phyloP scores from a whole-genome alignment of 2,113 vertebrate species.

The Todiramphus chloris region DNA sequence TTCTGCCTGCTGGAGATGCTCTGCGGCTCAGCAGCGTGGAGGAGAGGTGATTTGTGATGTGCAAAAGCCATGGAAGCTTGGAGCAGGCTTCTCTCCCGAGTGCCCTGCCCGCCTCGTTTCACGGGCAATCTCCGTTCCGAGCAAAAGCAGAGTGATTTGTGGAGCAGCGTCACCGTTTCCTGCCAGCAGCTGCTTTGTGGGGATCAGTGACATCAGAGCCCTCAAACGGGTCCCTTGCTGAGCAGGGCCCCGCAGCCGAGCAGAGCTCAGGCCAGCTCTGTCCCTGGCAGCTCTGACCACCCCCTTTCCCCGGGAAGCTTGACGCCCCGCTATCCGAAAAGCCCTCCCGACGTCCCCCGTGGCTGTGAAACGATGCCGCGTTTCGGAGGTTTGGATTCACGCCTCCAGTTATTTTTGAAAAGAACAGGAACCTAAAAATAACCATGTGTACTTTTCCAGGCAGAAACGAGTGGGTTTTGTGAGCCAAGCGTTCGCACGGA shows the following conservation, averaged over 20 bases:
- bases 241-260: background rate
- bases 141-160: background rate
- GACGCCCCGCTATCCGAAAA: constrained; percentile 38
- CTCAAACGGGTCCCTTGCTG: background rate
- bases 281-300: background rate
- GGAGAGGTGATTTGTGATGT: background rate
- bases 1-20: background rate
- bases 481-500: constrained; percentile 44
- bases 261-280: background rate
- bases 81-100: background rate
- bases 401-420: constrained; percentile 55
- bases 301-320: constrained; percentile 19
- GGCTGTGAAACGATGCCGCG: constrained; percentile 53
- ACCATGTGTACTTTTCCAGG: constrained; percentile 56
- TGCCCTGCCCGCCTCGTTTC: background rate
- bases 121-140: background rate
- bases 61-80: background rate
- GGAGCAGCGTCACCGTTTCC: background rate
- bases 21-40: background rate
- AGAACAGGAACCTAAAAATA: constrained; percentile 69
- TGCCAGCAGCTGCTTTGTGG: background rate
- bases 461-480: background rate
- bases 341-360: constrained; percentile 37
- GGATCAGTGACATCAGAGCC: background rate
- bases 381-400: constrained; percentile 19